These are phyloP conservation scores for Stenchaetothrips biformis DNA, from an alignment of 2,888 invertebrate species.

Conservation along the genomic window DNA sequence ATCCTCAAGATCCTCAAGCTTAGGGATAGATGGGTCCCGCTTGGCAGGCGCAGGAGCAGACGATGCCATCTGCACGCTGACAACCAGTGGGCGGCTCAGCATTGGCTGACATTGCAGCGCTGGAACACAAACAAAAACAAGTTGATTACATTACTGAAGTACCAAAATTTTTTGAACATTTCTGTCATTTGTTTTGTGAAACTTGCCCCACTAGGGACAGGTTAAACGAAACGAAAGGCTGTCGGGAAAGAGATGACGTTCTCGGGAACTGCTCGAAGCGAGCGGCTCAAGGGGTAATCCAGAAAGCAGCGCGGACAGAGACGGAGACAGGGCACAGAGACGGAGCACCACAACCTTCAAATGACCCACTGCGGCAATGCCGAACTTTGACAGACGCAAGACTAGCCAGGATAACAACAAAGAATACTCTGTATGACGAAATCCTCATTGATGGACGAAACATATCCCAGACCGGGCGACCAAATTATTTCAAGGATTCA, in stretches of 20 bases:
- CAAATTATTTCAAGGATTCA: too few species aligned
- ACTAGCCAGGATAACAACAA: background rate
- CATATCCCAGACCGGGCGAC: too few species aligned
- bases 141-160: background rate
- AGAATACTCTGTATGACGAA: background rate
- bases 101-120: slow-evolving; percentile 28
- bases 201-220: background rate
- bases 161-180: background rate
- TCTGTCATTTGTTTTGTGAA: background rate
- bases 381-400: background rate
- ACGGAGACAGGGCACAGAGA: too few species aligned
- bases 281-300: background rate
- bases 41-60: slow-evolving; percentile 15
- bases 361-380: background rate
- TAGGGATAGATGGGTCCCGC: background rate
- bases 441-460: background rate
- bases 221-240: background rate
- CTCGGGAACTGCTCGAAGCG: too few species aligned
- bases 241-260: background rate
- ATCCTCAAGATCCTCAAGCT: slow-evolving; percentile 23
- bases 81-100: slow-evolving; percentile 9
- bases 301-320: background rate
- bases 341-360: background rate
- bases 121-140: slow-evolving; percentile 8
- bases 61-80: slow-evolving; percentile 13